phyloP scores from a whole-genome alignment of 2,888 invertebrate species.

The Anarsia innoxiella region DNA sequence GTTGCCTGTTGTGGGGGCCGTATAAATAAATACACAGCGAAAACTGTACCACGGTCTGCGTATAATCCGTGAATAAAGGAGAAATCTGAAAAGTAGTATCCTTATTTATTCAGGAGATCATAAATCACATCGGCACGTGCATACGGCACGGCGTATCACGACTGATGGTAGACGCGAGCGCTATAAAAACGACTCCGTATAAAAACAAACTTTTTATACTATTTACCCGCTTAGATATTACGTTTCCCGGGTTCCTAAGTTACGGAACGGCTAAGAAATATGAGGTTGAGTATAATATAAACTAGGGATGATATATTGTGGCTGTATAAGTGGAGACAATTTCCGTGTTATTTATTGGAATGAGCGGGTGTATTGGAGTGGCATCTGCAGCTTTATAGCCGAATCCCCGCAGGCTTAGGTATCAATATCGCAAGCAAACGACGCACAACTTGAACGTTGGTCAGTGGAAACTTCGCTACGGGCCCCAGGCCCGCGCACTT shows the following conservation, averaged over 20 bases:
- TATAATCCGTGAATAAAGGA: slow-evolving; percentile 21
- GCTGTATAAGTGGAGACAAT: slow-evolving; percentile 44
- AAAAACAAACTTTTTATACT: slow-evolving; percentile 36
- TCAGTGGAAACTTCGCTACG: slow-evolving; percentile 54
- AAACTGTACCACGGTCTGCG: not conserved
- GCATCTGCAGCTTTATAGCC: not conserved
- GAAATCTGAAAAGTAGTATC: slow-evolving; percentile 36
- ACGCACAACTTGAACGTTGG: slow-evolving; percentile 49
- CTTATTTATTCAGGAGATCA: slow-evolving; percentile 59
- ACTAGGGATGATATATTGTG: slow-evolving; percentile 46
- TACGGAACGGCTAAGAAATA: slow-evolving; percentile 43
- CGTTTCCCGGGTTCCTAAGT: slow-evolving; percentile 36
- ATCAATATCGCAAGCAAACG: slow-evolving; percentile 57
- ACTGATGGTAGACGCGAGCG: slow-evolving; percentile 25
- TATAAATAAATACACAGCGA: slow-evolving; percentile 1
- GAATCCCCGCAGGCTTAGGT: slow-evolving; percentile 32
- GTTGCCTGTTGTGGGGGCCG: slow-evolving; percentile 10
- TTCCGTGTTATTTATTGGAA: slow-evolving; percentile 52
- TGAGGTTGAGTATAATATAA: slow-evolving; percentile 43
- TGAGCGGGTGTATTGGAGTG: slow-evolving; percentile 35
- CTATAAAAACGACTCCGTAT: slow-evolving; percentile 19
- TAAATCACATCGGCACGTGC: slow-evolving; percentile 68
- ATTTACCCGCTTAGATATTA: slow-evolving; percentile 39
- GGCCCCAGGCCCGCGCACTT: slow-evolving; percentile 38
- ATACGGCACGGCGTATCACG: slow-evolving; percentile 34